These are phyloP conservation scores for Theocolax elegans DNA, from an alignment of 1,140 invertebrate species.

Conservation along the genomic window DNA sequence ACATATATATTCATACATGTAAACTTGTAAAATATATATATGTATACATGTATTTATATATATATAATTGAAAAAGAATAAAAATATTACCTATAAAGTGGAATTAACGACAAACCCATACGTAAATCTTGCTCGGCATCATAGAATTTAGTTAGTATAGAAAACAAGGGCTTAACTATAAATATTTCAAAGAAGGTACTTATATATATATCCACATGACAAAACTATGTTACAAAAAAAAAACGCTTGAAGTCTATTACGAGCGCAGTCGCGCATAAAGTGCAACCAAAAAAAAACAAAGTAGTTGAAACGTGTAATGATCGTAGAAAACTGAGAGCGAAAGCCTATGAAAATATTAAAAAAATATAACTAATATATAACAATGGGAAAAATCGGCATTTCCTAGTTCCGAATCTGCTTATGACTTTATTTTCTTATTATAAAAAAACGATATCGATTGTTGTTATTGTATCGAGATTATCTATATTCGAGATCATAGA, in stretches of 20 bases:
- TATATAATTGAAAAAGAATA: background rate
- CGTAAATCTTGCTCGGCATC: conserved; percentile 13
- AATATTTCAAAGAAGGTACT: conserved; percentile 16
- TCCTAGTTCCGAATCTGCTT: conserved; percentile 34
- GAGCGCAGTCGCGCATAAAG: background rate
- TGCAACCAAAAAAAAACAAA: conserved; percentile 1
- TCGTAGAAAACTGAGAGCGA: background rate
- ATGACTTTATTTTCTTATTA: conserved; percentile 37
- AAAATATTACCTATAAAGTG: background rate
- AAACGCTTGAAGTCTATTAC: background rate
- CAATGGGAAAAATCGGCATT: conserved; percentile 22
- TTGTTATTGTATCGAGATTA: conserved; percentile 32
- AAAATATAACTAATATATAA: conserved; percentile 11
- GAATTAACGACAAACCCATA: conserved; percentile 9
- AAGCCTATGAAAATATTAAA: conserved; percentile 11
- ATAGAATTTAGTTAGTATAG: conserved; percentile 15
- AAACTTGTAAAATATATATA: too few relatives aligned
- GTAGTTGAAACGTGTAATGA: conserved; percentile 8
- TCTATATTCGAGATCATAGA: conserved; percentile 32
- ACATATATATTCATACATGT: too few relatives aligned
- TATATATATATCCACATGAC: background rate
- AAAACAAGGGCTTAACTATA: conserved; percentile 18
- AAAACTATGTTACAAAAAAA: background rate
- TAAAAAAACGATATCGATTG: conserved; percentile 33
- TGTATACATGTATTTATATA: too few relatives aligned